phyloP scores from a whole-genome alignment of 2,113 vertebrate genomes.

The Plectropomus leopardus region DNA sequence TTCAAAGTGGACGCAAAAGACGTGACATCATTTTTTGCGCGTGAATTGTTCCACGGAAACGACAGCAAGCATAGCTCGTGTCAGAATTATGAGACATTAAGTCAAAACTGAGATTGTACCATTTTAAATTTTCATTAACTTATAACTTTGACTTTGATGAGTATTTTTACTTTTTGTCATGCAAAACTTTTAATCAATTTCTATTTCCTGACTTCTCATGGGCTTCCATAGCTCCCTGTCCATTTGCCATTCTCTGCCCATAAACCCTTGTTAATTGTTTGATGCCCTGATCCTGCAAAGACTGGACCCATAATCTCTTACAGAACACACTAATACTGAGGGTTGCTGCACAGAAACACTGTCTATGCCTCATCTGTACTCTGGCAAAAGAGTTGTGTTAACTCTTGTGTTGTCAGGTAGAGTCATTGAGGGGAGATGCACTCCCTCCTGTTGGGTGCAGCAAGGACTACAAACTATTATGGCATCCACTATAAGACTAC shows the following conservation, averaged over 20 bases:
- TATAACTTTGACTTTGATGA: neutral
- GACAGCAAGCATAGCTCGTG: too few relatives aligned
- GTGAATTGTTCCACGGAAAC: too few relatives aligned
- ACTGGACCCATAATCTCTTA: slow-evolving; percentile 16
- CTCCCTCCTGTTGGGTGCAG: too few relatives aligned
- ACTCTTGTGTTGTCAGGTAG: too few relatives aligned
- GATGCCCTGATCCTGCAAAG: slow-evolving; percentile 39
- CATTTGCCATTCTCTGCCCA: neutral
- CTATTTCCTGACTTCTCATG: slow-evolving; percentile 23
- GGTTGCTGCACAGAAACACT: neutral
- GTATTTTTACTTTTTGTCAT: neutral
- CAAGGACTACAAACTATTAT: too few relatives aligned
- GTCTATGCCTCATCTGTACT: neutral
- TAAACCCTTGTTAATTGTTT: slow-evolving; percentile 16
- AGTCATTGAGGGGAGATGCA: too few relatives aligned
- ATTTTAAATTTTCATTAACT: neutral
- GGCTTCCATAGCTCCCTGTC: slow-evolving; percentile 6
- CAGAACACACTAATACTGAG: neutral
- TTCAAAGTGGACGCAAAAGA: too few relatives aligned
- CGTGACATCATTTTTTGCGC: too few relatives aligned
- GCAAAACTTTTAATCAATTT: neutral
- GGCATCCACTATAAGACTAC: too few relatives aligned
- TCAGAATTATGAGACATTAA: too few relatives aligned
- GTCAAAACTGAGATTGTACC: neutral
- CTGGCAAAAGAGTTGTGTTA: neutral